phyloP scores from a whole-genome alignment of 2,888 invertebrate genomes.

The Dasypogon diadema region DNA sequence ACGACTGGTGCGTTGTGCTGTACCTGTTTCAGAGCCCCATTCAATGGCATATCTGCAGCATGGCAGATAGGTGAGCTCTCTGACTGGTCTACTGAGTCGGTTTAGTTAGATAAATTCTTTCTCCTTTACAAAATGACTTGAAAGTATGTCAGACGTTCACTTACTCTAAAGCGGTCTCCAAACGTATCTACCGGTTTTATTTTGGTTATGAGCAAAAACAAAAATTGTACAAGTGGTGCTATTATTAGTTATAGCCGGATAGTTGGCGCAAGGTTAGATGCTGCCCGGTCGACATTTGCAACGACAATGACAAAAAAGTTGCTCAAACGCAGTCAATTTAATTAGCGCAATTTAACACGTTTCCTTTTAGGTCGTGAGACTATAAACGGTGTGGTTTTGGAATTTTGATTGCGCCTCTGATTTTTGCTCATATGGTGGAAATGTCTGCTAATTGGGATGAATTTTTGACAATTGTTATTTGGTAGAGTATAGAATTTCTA shows the following conservation, averaged over 20 bases:
- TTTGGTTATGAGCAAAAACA: neutral
- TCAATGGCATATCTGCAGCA: no score
- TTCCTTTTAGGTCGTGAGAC: slow-evolving; percentile 22
- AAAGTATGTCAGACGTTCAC: slow-evolving; percentile 45
- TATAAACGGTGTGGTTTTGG: neutral
- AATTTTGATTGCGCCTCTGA: no score
- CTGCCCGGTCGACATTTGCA: neutral
- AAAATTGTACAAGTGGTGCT: neutral
- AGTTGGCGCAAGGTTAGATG: slow-evolving; percentile 16
- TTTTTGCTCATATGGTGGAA: no score
- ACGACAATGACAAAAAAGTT: neutral
- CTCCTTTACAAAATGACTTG: slow-evolving; percentile 6
- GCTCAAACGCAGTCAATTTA: neutral
- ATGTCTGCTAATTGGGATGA: no score
- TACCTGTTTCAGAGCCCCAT: neutral
- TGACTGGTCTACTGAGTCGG: neutral
- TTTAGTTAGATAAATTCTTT: slow-evolving; percentile 25
- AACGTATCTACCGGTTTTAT: slow-evolving; percentile 28
- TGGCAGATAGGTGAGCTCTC: slow-evolving; percentile 4
- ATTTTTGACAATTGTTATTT: no score
- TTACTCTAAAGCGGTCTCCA: neutral
- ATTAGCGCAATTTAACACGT: slow-evolving; percentile 7
- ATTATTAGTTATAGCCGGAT: neutral
- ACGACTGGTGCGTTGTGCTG: neutral
- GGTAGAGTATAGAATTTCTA: no score